These are phyloP conservation scores for Denticeps clupeoides DNA, from an alignment of 2,797 vertebrate species.

Conservation along the genomic window DNA sequence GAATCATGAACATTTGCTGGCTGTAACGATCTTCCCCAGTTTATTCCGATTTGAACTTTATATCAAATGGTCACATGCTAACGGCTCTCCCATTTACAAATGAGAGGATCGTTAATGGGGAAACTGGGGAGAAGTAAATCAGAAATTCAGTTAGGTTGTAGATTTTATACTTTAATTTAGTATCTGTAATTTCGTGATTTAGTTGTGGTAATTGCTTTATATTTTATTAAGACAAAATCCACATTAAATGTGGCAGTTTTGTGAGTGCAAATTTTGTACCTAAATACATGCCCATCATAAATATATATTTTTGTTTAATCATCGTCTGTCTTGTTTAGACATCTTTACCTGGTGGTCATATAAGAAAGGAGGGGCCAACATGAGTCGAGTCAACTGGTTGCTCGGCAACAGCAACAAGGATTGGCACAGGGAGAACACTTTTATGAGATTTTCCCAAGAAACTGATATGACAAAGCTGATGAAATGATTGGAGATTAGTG, in stretches of 20 bases:
- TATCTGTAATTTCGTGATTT: no score
- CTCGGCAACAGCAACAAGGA: slow-evolving; percentile 64
- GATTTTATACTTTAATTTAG: no score
- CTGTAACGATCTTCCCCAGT: slow-evolving; percentile 15
- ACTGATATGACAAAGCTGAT: slow-evolving; percentile 76
- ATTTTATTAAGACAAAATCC: no score
- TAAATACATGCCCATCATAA: no score
- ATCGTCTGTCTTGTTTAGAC: no score
- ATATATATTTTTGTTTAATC: no score
- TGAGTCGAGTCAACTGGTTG: slow-evolving; percentile 57
- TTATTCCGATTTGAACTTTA: slow-evolving; percentile 40
- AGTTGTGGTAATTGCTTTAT: no score
- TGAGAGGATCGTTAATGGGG: no score
- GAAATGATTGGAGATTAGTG: slow-evolving; percentile 72
- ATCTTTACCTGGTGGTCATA: slow-evolving; percentile 44
- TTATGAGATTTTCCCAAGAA: slow-evolving; percentile 65
- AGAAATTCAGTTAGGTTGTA: no score
- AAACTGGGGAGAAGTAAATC: no score
- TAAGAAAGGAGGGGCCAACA: slow-evolving; percentile 32
- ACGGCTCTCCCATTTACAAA: slow-evolving; percentile 33
- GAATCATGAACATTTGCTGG: slow-evolving; percentile 25
- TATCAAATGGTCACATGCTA: slow-evolving; percentile 34
- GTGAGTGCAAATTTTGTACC: no score
- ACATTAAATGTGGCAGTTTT: no score
- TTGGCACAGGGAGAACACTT: slow-evolving; percentile 68